phyloP scores from a whole-genome alignment of 2,113 vertebrate genomes.

The Arenaria interpres region DNA sequence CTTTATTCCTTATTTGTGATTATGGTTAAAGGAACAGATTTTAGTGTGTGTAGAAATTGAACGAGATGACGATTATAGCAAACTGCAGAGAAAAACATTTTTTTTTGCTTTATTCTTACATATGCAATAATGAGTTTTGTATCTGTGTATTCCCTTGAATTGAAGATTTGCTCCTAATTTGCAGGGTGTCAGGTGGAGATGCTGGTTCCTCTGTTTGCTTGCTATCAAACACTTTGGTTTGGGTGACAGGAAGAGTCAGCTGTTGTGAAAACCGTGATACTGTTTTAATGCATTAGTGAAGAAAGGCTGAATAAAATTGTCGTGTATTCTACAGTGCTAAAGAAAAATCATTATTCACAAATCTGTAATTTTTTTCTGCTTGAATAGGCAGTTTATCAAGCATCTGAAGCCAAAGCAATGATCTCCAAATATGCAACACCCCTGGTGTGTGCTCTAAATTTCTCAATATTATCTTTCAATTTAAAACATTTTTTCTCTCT shows the following conservation, averaged over 20 bases:
- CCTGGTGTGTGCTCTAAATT: neutral
- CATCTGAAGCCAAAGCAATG: neutral
- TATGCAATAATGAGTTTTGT: neutral
- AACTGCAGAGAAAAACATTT: neutral
- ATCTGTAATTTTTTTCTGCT: neutral
- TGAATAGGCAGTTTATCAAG: neutral
- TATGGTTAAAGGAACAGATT: neutral
- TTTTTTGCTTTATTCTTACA: neutral
- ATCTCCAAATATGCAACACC: neutral
- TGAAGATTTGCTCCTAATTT: neutral
- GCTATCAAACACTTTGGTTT: neutral
- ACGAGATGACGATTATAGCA: neutral
- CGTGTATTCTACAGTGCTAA: neutral
- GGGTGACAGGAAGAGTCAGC: constrained; percentile 5
- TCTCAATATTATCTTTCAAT: neutral
- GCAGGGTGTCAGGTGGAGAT: neutral
- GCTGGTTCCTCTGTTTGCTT: neutral
- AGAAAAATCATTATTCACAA: neutral
- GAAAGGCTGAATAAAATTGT: constrained; percentile 20
- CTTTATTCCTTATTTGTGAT: neutral
- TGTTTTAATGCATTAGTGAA: constrained; percentile 5
- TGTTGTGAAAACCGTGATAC: constrained; percentile 26
- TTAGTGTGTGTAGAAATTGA: neutral
- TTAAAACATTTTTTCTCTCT: neutral
- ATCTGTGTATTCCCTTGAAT: neutral